A percentile compares a stretch with the other conserved stretches of the same genome.
Conservation (phyloP, 2,797 vertebrate species). For the Enteromius paludinosus region DNA sequence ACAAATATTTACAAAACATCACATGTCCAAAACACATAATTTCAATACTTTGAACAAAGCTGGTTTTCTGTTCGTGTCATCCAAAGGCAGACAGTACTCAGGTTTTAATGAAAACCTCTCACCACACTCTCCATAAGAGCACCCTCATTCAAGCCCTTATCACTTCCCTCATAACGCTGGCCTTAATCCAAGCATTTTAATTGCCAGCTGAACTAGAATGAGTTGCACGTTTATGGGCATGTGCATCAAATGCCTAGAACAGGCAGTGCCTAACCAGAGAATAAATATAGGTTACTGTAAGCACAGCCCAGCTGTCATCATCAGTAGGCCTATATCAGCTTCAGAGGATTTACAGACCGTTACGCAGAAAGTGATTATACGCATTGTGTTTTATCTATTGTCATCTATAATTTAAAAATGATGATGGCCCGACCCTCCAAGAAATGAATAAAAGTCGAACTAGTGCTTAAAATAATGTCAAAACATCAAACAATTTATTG, state of each 20-base stretch:
- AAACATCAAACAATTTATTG: slow-evolving; percentile 67
- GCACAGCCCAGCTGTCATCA: background rate
- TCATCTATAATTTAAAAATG: background rate
- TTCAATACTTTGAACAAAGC: background rate
- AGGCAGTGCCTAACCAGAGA: background rate
- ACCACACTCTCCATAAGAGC: background rate
- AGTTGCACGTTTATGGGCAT: slow-evolving; percentile 5
- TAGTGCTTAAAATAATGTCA: slow-evolving; percentile 40
- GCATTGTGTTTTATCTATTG: background rate
- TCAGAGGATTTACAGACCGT: background rate
- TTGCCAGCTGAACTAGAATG: slow-evolving; percentile 21
- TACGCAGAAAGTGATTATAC: background rate
- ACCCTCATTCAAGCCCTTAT: background rate
- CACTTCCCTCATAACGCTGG: background rate
- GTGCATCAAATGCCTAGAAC: slow-evolving; percentile 4
- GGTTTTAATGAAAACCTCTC: background rate
- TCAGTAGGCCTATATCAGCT: background rate
- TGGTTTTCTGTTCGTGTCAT: background rate
- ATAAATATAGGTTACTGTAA: slow-evolving; percentile 10
- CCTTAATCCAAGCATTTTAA: slow-evolving; percentile 30
- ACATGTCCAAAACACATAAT: background rate
- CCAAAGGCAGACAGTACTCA: background rate
- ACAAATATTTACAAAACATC: background rate
- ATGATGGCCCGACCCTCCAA: background rate
- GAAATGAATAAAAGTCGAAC: background rate